A percentile compares a stretch with the other conserved stretches of the same genome.
phyloP scores from a whole-genome alignment of 1,140 invertebrate genomes.

The Rhyacophila brunnea region DNA sequence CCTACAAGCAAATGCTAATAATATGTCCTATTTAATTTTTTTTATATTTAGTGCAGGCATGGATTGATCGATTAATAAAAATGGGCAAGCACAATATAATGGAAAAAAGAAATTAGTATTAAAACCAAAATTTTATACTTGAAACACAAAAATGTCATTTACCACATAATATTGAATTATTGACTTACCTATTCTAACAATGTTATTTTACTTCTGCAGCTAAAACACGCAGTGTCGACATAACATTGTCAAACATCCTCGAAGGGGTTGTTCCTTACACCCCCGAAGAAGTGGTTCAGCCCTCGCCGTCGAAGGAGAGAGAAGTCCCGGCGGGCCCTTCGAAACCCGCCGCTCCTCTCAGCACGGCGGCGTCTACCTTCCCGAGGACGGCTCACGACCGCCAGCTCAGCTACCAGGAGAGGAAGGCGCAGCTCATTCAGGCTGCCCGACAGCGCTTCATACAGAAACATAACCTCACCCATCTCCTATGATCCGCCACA shows the following conservation, averaged over 20 bases:
- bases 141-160: too few relatives aligned
- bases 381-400: constrained; percentile 60
- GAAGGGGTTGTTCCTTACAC: constrained; percentile 69
- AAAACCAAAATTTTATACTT: too few relatives aligned
- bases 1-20: too few relatives aligned
- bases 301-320: neutral
- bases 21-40: too few relatives aligned
- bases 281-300: constrained; percentile 51
- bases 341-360: constrained; percentile 32
- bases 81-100: too few relatives aligned
- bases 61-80: too few relatives aligned
- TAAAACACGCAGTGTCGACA: constrained; percentile 73
- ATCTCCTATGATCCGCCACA: constrained; percentile 6
- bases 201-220: too few relatives aligned
- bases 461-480: constrained; percentile 67
- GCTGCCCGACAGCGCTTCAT: constrained; percentile 76
- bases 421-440: constrained; percentile 75
- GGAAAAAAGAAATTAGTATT: too few relatives aligned
- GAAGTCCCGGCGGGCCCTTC: constrained; percentile 26
- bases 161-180: too few relatives aligned
- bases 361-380: constrained; percentile 56
- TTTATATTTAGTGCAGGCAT: too few relatives aligned
- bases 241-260: constrained; percentile 78
- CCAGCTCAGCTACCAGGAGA: constrained; percentile 70
- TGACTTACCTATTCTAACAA: too few relatives aligned